phyloP scores from a whole-genome alignment of 2,113 vertebrate genomes.

The Hypanus sabinus region DNA sequence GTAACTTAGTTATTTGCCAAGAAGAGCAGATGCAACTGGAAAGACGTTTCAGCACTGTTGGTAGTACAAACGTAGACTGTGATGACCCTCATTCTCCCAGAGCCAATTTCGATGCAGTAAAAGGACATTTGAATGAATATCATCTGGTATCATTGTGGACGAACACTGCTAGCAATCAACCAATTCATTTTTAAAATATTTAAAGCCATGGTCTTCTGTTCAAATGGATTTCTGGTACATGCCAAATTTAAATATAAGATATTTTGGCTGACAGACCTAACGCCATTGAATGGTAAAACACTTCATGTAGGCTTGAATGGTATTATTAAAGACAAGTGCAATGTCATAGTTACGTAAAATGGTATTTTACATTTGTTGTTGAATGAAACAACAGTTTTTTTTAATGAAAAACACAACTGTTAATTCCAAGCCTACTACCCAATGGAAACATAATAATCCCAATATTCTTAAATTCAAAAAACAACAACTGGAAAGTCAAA shows the following conservation, averaged over 20 bases:
- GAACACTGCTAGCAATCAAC: neutral
- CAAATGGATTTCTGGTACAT: neutral
- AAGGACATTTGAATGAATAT: neutral
- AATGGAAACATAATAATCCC: neutral
- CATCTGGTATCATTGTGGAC: neutral
- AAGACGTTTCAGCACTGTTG: neutral
- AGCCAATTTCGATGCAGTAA: neutral
- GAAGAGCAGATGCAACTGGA: neutral
- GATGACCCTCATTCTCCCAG: neutral
- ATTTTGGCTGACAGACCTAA: neutral
- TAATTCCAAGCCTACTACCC: neutral
- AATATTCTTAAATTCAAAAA: neutral
- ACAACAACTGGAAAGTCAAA: neutral
- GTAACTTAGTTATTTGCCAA: neutral
- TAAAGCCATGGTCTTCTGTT: neutral
- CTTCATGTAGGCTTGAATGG: neutral
- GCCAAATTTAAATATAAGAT: neutral
- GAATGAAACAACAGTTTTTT: neutral
- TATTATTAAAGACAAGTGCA: neutral
- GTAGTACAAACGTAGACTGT: neutral
- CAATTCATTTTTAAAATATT: neutral
- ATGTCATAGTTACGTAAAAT: neutral
- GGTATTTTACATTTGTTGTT: neutral
- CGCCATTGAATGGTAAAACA: neutral
- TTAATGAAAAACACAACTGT: neutral